Conservation (phyloP, 2,888 invertebrate genomes). For the Pimpla rufipes region DNA sequence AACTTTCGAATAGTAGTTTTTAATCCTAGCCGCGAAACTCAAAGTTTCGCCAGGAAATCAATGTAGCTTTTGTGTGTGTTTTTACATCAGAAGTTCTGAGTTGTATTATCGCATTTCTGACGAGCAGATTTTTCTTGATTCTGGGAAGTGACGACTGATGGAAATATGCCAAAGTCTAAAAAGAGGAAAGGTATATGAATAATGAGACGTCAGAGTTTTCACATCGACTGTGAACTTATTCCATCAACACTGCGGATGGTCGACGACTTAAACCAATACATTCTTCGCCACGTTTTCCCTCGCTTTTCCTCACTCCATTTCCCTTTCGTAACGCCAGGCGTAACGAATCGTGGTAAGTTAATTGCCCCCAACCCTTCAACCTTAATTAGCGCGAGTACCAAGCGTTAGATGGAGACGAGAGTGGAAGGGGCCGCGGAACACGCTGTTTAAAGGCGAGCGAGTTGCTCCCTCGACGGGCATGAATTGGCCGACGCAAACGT, state of each 20-base stretch:
- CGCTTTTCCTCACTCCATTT: conserved; percentile 15
- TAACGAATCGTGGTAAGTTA: conserved; percentile 60
- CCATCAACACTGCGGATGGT: conserved; percentile 7
- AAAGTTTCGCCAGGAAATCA: too few relatives aligned
- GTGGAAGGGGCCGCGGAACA: conserved; percentile 32
- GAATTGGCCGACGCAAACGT: conserved; percentile 47
- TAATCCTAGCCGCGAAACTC: too few relatives aligned
- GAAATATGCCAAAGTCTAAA: neutral
- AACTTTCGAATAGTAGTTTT: too few relatives aligned
- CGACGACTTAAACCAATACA: conserved; percentile 1
- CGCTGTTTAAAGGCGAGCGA: conserved; percentile 56
- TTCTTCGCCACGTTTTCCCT: conserved; percentile 20
- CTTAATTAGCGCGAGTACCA: conserved; percentile 61
- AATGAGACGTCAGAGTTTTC: neutral
- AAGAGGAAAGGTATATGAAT: neutral
- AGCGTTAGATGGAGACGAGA: conserved; percentile 39
- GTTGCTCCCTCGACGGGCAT: conserved; percentile 51
- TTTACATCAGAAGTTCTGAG: too few relatives aligned
- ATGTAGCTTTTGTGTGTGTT: too few relatives aligned
- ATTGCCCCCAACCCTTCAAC: conserved; percentile 56
- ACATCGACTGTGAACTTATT: neutral
- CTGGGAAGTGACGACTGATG: neutral
- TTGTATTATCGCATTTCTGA: too few relatives aligned
- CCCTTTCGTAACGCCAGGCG: conserved; percentile 19
- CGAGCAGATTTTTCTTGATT: too few relatives aligned